Base-by-base conservation (phyloP, 35 echinoderm and acorn worm species). In the Patiria miniata region DNA sequence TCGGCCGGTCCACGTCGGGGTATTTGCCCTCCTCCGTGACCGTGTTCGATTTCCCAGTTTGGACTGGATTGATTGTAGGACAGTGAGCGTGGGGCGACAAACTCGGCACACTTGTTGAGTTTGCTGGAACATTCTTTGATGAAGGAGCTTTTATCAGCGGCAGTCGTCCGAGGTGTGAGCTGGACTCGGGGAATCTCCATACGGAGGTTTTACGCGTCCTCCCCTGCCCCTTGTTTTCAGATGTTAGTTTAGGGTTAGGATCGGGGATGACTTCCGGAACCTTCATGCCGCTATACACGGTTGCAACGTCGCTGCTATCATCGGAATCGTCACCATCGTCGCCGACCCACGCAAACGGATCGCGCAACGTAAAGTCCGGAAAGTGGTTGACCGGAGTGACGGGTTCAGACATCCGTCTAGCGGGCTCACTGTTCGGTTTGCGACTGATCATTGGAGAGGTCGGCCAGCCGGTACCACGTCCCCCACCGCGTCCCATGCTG, bases 271-370 rank as follows among this genome's bases (percentile, higher is more conserved):
- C 8, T 36, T 30, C 65, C 19, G 34, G 1, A 15, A 34, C 65
- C 34, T 73, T 73, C 26, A 26, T 30, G 26, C 34, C 65, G 65
- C 23, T 73, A 12, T 6, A 47, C 4, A 47, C 42, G 12, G 42
- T 47, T 47, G 42, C 42, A 32, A 14, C 34, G 14, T 73, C 65
- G 8, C 34, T 26, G 34, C 65, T 73, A 10, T 30, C 65, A 73
- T 73, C 65, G 8, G 65, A 73, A 2, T 73, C 57, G 57, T 60
- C 34, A 26, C 65, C 65, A 73, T 73, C 65, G 65, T 73, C 65
- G 12, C 42, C 42, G 65, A 73, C 65, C 65, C 65, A 73, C 21
- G 65, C 65, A 34, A 73, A 73, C 10, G 65, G 65, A 36, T 73
- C 65, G 65, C 34, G 34, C 10, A 73, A 14, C 19, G 34, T 34